Conservation (phyloP, 92 coral and sea anemone species). For the Anthopleura xanthogrammica region DNA sequence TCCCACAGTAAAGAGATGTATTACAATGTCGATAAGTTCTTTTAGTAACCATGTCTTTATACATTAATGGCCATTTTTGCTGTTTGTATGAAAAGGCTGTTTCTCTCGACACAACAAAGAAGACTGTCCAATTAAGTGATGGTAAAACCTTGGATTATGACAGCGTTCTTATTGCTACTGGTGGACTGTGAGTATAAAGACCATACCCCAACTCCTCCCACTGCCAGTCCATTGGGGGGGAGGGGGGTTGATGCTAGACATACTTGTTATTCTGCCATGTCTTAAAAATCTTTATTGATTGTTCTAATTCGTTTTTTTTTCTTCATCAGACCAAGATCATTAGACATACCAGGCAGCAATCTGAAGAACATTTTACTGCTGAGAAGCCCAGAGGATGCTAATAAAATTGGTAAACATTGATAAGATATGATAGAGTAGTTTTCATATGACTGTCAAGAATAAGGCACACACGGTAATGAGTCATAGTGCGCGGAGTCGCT, state of each 20-base stretch:
- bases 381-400: constrained; percentile 93
- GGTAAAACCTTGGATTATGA: constrained; percentile 70
- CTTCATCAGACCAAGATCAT: constrained; percentile 52
- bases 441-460: neutral
- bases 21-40: too few relatives aligned
- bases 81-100: constrained; percentile 50
- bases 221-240: too few relatives aligned
- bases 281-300: too few relatives aligned
- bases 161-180: constrained; percentile 83
- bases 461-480: too few relatives aligned
- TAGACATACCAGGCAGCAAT: constrained; percentile 73
- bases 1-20: too few relatives aligned
- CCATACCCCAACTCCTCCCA: too few relatives aligned
- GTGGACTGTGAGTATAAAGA: constrained; percentile 75
- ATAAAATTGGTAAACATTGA: constrained; percentile 65
- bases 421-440: neutral
- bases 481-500: too few relatives aligned
- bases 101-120: constrained; percentile 60
- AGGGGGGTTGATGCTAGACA: too few relatives aligned
- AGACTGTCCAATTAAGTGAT: constrained; percentile 63
- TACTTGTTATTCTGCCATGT: too few relatives aligned
- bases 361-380: constrained; percentile 76
- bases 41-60: neutral
- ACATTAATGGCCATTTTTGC: neutral
- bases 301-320: neutral